Evolutionary conservation across 2,797 vertebrate species (phyloP).

Genomic region (Adrianichthys oophorus): DNA sequence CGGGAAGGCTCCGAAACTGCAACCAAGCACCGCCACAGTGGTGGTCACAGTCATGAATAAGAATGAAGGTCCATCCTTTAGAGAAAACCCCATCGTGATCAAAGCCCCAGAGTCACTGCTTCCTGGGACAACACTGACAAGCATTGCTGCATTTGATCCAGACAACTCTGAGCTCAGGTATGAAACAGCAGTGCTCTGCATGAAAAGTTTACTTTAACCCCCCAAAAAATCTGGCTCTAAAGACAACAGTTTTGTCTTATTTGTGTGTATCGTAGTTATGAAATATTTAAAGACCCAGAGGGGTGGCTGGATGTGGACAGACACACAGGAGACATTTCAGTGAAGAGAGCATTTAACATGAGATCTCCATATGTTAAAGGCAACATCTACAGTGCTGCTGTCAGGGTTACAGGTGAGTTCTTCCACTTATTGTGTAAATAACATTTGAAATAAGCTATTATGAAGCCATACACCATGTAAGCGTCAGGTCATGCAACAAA

Average conservation of each 20-base stretch:
- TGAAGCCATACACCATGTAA: too few species aligned
- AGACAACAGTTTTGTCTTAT: background rate
- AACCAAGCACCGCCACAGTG: constrained; percentile 78
- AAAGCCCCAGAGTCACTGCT: constrained; percentile 81
- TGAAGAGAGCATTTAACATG: constrained; percentile 80
- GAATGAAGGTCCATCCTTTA: constrained; percentile 89
- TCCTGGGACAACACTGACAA: constrained; percentile 81
- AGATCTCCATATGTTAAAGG: constrained; percentile 81
- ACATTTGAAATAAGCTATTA: background rate
- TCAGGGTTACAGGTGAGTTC: constrained; percentile 86
- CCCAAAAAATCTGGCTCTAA: background rate
- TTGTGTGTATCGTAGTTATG: constrained; percentile 76
- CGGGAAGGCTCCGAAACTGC: constrained; percentile 61
- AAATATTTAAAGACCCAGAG: constrained; percentile 84
- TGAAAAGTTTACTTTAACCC: background rate
- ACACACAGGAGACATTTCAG: constrained; percentile 78
- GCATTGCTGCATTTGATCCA: constrained; percentile 84
- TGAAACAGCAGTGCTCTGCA: background rate
- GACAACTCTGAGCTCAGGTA: constrained; percentile 88
- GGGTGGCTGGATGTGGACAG: constrained; percentile 85
- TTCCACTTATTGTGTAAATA: background rate
- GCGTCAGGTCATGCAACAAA: too few species aligned
- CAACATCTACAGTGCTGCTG: constrained; percentile 81
- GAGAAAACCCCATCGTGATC: constrained; percentile 81
- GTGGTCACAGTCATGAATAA: constrained; percentile 81